Percentiles rank a stretch among this genome's conserved stretches.
Evolutionary conservation across 2,797 vertebrate genomes (phyloP).

Genomic region (Phataginus tricuspis): DNA sequence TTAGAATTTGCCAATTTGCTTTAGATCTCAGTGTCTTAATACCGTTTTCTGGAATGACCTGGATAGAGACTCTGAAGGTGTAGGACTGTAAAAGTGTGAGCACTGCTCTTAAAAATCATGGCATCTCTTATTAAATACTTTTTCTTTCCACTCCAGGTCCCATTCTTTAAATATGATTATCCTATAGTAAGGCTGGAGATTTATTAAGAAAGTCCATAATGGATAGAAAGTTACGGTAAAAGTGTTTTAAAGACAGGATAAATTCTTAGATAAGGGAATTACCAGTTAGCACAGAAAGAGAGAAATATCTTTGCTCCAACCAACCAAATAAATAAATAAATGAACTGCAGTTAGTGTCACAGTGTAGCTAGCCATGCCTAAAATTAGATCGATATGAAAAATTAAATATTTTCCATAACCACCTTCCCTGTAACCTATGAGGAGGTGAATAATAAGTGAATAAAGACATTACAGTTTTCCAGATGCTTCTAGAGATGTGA

Average conservation of each 20-base stretch:
- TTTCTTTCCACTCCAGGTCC: not conserved
- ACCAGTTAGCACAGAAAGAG: not conserved
- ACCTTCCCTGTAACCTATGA: not conserved
- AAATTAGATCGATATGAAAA: conserved; percentile 17
- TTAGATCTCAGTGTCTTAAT: not conserved
- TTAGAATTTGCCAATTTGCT: conserved; percentile 25
- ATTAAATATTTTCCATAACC: conserved; percentile 32
- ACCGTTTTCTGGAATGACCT: not conserved
- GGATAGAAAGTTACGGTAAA: not conserved
- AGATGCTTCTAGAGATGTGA: not conserved
- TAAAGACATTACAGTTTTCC: conserved; percentile 15
- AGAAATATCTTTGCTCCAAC: not conserved
- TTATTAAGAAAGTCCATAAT: not conserved
- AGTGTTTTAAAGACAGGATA: not conserved
- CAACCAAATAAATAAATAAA: not conserved
- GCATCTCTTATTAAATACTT: not conserved
- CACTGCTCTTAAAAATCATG: not conserved
- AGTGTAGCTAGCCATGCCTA: not conserved
- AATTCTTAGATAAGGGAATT: not conserved
- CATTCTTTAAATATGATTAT: not conserved
- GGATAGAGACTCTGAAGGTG: not conserved
- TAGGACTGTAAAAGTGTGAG: not conserved
- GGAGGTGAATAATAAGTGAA: not conserved
- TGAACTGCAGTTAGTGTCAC: not conserved
- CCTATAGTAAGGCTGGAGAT: not conserved